Base-by-base conservation (phyloP, 2,797 vertebrate species). In the Anisognathus igniventris region DNA sequence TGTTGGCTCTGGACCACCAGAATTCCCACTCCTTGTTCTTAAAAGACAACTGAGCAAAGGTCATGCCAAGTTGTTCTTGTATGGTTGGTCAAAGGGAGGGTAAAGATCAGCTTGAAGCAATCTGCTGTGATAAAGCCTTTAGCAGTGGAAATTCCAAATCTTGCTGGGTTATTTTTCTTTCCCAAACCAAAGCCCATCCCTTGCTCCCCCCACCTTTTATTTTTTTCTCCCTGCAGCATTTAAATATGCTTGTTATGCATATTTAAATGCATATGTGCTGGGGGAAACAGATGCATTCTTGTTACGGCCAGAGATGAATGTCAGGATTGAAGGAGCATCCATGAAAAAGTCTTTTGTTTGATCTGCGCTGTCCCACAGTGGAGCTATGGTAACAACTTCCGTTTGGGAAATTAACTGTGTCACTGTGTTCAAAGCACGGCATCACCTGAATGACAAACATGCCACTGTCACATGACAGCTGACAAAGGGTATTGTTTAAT, bases 261-360 rank as follows among this genome's bases (percentile, higher is more conserved):
- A 40, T 40, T 40, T 40, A 40, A 40, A 40, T 40, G 40, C 40
- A 16, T 40, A 40, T 85, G 70, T 86, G 76, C 87, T 95, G 83
- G 21, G 14, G 31, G 45, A 93, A 95, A 96, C 93, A 93, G 82
- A 95, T 47, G 31, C 45, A 18, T 81, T 92, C 66, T 88, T 93
- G 93, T 96, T 96, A 66, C 1, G 17, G 84, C n/a, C 73, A 56
- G 87, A 42, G 25, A 92, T 91, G 37, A 96, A 96, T 77, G 95
- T 96, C 91, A 95, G 94, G 74, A 93, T 62, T 95, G 95, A 97
- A 91, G 65, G 39, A 71, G 48, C 27, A 72, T 51, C 94, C 42
- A 62, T 96, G 92, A 97, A 97, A 96, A 97, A 97, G 88, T 79
- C 97, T 96, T 97, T 98, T 99, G 98, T 98, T 94, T 88, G 85